Evolutionary conservation across 2,797 vertebrate genomes (phyloP), one percentile per base, ranked within the genome.

Genomic region (Ctenochaetus hawaiiensis): DNA sequence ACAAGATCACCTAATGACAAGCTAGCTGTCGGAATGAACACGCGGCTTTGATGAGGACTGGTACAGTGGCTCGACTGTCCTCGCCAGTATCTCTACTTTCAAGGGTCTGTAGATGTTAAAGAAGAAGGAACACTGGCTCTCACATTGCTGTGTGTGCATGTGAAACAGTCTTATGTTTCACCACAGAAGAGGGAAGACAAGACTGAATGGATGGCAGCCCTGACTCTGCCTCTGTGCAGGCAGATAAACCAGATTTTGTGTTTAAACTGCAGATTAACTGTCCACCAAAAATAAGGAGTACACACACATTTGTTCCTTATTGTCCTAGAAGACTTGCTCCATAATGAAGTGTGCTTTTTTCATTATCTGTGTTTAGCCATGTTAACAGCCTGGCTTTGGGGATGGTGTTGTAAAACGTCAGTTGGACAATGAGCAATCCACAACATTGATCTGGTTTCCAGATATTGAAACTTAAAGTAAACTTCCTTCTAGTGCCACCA

Each of bases 1-100:
- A 53, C 86, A 68, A 61, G 73, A 88, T 89, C 77, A 84, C 65
- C 65, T 92, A 86, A 91, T 88, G 81, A 91, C 68, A 84, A 79
- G 74, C 69, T 82, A 54, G 79, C 81, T 76, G 84, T 56, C 59
- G 67, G 74, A 75, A 67, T 9, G 41, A 80, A 45, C 59, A 72
- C 3, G 14, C 47, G 8, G 72, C 85, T 86, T 90, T 87, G 78
- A 86, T 87, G 81, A 85, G 58, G 64, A 61, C 66, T 71, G 72
- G 73, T 78, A 83, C 37, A 81, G 82, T 81, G 79, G 64, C 74
- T 71, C 53, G 6, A 67, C 83, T 83, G 84, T 88, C 77, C 85
- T 78, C 66, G 41, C 44, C 62, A 48, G 72, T 82, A 64, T 86
- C 80, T 80, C 73, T 41, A 53, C 84, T 80, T 86, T 79, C 75